Evolutionary conservation across 2,113 vertebrate species (phyloP).

Genomic region (Sylvietta virens): DNA sequence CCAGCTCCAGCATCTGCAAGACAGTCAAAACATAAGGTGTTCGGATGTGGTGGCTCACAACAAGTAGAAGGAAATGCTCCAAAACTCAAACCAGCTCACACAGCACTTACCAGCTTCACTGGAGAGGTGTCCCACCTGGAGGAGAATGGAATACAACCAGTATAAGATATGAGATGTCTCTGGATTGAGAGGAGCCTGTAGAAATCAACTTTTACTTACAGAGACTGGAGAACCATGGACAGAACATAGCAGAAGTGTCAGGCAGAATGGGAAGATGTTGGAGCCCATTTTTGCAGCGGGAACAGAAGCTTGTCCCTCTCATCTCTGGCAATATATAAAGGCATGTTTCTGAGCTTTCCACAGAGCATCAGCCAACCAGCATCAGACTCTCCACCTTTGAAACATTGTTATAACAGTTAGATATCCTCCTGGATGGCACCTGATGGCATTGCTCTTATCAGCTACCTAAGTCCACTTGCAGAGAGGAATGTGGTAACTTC

Average conservation of each 20-base stretch:
- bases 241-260: neutral
- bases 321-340: constrained; percentile 34
- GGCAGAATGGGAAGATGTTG: neutral
- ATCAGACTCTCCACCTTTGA: neutral
- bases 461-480: neutral
- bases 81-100: neutral
- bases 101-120: constrained; percentile 53
- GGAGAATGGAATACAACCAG: neutral
- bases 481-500: neutral
- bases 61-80: neutral
- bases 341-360: neutral
- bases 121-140: constrained; percentile 41
- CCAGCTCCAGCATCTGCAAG: neutral
- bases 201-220: constrained; percentile 4
- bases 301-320: neutral
- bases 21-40: neutral
- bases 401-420: neutral
- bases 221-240: neutral
- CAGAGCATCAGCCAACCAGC: neutral
- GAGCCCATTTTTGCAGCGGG: constrained; percentile 10
- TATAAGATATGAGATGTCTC: neutral
- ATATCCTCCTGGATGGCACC: neutral
- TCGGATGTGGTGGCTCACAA: neutral
- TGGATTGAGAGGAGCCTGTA: neutral
- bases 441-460: neutral